phyloP scores from a whole-genome alignment of 2,888 invertebrate genomes.

The Sarcophaga caerulescens region DNA sequence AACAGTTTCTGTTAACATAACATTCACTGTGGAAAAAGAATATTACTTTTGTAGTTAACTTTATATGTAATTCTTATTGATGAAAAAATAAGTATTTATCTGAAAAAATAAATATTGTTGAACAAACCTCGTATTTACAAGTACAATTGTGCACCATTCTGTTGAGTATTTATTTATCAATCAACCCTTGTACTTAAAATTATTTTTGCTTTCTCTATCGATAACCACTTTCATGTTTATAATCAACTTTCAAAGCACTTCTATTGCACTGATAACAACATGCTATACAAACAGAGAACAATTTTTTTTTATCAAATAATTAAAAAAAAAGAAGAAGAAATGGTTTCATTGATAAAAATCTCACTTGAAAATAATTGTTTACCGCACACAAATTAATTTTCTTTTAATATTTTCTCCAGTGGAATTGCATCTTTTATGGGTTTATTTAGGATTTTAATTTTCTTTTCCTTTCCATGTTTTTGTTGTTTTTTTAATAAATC shows the following conservation, averaged over 20 bases:
- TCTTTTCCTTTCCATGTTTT: too few species aligned
- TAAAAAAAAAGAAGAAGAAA: background rate
- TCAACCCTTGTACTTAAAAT: background rate
- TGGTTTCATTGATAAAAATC: background rate
- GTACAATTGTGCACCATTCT: too few species aligned
- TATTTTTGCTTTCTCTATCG: background rate
- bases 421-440: background rate
- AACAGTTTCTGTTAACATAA: too few species aligned
- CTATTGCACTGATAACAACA: background rate
- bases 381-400: background rate
- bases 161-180: background rate
- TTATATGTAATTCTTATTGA: too few species aligned
- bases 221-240: background rate
- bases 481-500: background rate
- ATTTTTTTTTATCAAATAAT: background rate
- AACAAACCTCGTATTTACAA: too few species aligned
- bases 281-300: background rate
- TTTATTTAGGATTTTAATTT: background rate
- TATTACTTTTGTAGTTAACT: too few species aligned
- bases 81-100: too few species aligned
- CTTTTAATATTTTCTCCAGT: background rate
- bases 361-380: background rate
- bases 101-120: too few species aligned
- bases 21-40: too few species aligned
- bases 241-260: background rate